Conservation (phyloP, 2,797 vertebrate genomes). For the Clarias laeviceps region DNA sequence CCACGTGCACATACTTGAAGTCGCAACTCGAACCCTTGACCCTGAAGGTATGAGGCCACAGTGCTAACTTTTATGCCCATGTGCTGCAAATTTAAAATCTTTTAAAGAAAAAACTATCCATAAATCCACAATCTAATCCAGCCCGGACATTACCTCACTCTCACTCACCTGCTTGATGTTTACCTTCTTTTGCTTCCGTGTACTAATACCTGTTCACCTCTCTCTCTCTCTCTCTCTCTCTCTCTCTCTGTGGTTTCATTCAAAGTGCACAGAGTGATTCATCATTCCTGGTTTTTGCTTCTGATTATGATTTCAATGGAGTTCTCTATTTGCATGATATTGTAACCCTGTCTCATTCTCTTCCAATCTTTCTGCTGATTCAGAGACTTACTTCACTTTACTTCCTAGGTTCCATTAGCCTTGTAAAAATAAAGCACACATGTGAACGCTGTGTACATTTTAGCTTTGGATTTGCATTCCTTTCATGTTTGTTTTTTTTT, state of each 20-base stretch:
- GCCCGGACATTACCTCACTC: neutral
- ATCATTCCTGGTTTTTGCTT: neutral
- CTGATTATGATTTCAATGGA: neutral
- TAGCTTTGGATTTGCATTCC: too few relatives aligned
- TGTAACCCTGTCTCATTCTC: neutral
- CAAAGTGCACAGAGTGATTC: neutral
- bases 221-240: neutral
- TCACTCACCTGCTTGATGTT: neutral
- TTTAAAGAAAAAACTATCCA: too few relatives aligned
- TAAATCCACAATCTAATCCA: neutral
- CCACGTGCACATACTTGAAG: too few relatives aligned
- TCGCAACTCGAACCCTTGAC: too few relatives aligned
- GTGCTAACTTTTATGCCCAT: too few relatives aligned
- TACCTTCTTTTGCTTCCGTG: neutral
- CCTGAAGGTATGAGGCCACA: too few relatives aligned
- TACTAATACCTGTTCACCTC: neutral
- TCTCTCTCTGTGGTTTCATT: neutral
- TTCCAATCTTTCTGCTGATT: neutral
- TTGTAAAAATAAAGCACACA: neutral
- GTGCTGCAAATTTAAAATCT: too few relatives aligned
- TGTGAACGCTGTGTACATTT: neutral
- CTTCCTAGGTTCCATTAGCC: too few relatives aligned
- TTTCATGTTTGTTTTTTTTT: neutral
- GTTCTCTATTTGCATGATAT: neutral
- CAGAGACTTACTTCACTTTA: neutral